Evolutionary conservation across 1,140 invertebrate species (phyloP).

Genomic region (Drosophila bocki): DNA sequence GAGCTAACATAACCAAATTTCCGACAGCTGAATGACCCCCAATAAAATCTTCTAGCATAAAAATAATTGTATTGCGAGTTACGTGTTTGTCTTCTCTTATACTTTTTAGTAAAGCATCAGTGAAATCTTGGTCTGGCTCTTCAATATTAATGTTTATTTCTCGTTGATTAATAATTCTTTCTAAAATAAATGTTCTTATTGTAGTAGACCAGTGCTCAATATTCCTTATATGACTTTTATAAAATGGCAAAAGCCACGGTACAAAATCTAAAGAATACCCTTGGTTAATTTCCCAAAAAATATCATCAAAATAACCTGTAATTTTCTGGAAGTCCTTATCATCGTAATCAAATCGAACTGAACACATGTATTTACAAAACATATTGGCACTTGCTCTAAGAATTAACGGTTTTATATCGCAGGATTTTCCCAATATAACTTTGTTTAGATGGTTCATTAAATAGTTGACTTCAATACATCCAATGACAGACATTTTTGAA

Average conservation of each 20-base stretch:
- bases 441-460: conserved; percentile 87
- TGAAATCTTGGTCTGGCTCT: conserved; percentile 88
- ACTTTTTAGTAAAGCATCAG: conserved; percentile 90
- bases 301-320: conserved; percentile 91
- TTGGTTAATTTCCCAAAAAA: conserved; percentile 96
- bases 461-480: conserved; percentile 87
- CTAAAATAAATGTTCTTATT: conserved; percentile 91
- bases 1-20: conserved; percentile 91
- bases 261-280: conserved; percentile 95
- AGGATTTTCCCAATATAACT: conserved; percentile 76
- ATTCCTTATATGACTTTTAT: conserved; percentile 89
- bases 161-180: conserved; percentile 89
- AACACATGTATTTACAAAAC: conserved; percentile 94
- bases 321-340: conserved; percentile 89
- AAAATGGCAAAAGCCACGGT: conserved; percentile 92
- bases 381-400: conserved; percentile 92
- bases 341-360: conserved; percentile 89
- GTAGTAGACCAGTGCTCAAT: conserved; percentile 89
- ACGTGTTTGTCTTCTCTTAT: conserved; percentile 87
- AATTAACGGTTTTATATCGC: conserved; percentile 88
- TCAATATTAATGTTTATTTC: conserved; percentile 87
- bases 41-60: conserved; percentile 93
- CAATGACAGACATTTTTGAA: conserved; percentile 88
- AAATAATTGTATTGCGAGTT: conserved; percentile 90
- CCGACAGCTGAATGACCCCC: conserved; percentile 95